A percentile compares a stretch with the other conserved stretches of the same genome.
Conservation (phyloP, 2,888 invertebrate species). For the Polylopha cassiicola region DNA sequence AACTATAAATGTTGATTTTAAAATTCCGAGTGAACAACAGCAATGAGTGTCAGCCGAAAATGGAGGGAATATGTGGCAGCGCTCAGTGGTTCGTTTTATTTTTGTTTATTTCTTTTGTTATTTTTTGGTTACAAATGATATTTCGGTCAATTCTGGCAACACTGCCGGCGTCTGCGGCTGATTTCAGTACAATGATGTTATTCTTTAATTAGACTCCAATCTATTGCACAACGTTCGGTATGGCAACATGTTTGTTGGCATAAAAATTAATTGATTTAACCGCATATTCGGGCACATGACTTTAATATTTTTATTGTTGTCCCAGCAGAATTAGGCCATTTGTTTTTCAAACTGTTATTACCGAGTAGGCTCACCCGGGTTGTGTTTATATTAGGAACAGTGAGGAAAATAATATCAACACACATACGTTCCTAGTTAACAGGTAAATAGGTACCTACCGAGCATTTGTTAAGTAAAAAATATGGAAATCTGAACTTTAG, state of each 20-base stretch:
- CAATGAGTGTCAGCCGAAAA: conserved; percentile 63
- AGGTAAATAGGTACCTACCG: no score
- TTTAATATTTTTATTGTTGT: no score
- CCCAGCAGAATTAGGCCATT: no score
- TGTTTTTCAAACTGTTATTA: no score
- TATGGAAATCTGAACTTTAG: no score
- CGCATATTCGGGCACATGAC: not conserved
- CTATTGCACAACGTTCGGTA: conserved; percentile 5
- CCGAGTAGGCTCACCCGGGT: no score
- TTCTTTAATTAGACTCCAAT: conserved; percentile 7
- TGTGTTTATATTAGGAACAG: no score
- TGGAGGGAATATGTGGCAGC: conserved; percentile 73
- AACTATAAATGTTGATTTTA: conserved; percentile 62
- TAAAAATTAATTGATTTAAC: conserved; percentile 2
- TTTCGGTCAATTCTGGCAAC: conserved; percentile 12
- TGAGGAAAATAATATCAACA: no score
- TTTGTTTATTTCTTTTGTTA: conserved; percentile 32
- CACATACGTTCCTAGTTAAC: no score
- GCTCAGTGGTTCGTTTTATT: conserved; percentile 66
- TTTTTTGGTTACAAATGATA: conserved; percentile 21
- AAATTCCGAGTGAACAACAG: conserved; percentile 47
- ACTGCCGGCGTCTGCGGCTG: conserved; percentile 21
- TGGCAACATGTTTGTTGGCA: conserved; percentile 9
- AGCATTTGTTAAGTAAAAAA: no score
- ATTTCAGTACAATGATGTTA: conserved; percentile 1